Evolutionary conservation across 1,140 invertebrate genomes (phyloP).

Genomic region (Drosophila sucinea): DNA sequence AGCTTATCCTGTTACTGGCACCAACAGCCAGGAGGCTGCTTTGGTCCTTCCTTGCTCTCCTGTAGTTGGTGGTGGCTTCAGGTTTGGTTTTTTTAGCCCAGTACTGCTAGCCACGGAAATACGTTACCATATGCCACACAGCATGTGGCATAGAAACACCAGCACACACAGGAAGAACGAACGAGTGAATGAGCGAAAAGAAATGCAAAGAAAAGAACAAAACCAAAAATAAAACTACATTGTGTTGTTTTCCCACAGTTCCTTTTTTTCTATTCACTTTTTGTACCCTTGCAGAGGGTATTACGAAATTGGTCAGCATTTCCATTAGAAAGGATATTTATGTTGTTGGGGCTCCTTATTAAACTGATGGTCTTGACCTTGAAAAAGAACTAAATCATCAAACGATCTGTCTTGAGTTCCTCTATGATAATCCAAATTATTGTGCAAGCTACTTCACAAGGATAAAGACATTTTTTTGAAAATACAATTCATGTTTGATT

Average conservation of each 20-base stretch:
- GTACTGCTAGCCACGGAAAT: constrained; percentile 66
- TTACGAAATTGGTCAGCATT: too few relatives aligned
- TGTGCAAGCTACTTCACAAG: too few relatives aligned
- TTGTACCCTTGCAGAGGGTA: background rate
- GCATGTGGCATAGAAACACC: constrained; percentile 60
- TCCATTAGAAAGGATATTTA: too few relatives aligned
- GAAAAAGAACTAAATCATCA: too few relatives aligned
- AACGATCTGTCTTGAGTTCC: too few relatives aligned
- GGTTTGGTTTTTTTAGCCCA: constrained; percentile 31
- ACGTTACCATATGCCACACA: constrained; percentile 72
- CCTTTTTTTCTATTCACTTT: background rate
- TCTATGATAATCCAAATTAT: too few relatives aligned
- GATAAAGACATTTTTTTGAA: too few relatives aligned
- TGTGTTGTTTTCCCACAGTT: background rate
- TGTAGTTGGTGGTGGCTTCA: constrained; percentile 10
- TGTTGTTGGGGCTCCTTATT: too few relatives aligned
- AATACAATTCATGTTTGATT: too few relatives aligned
- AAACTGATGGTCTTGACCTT: too few relatives aligned
- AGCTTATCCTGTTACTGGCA: constrained; percentile 76
- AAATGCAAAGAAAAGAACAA: constrained; percentile 29
- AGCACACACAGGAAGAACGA: background rate
- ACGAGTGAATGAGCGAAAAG: background rate
- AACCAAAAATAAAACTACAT: constrained; percentile 4
- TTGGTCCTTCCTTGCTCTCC: background rate
- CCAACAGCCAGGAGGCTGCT: constrained; percentile 7